Evolutionary conservation across 2,797 vertebrate species (phyloP).

Genomic region (Hypotaenidia okinawae): DNA sequence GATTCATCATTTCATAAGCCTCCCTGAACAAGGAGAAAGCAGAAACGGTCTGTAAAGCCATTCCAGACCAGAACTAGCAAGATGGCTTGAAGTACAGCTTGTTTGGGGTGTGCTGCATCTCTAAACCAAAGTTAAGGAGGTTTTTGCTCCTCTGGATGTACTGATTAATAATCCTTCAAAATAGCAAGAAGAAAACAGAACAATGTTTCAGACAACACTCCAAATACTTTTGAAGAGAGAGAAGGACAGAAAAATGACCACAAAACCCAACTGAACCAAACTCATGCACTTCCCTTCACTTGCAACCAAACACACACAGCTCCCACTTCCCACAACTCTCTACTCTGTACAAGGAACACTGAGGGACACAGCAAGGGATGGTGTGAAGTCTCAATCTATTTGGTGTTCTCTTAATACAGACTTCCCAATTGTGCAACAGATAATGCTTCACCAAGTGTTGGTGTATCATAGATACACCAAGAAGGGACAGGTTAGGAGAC

Average conservation of each 20-base stretch:
- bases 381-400: not conserved
- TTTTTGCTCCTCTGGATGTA: not conserved
- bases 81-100: not conserved
- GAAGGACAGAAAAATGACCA: not conserved
- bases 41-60: not conserved
- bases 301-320: not conserved
- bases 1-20: constrained; percentile 2
- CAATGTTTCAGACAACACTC: not conserved
- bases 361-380: not conserved
- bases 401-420: not conserved
- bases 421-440: not conserved
- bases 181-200: not conserved
- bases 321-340: not conserved
- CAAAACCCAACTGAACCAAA: not conserved
- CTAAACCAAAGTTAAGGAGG: not conserved
- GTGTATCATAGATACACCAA: not conserved
- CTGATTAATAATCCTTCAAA: not conserved
- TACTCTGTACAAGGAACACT: not conserved
- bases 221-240: not conserved
- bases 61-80: not conserved
- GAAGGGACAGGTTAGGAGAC: not conserved
- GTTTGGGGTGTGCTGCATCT: not conserved
- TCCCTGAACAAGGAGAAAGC: not conserved
- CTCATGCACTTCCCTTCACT: not conserved
- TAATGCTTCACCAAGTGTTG: not conserved